Evolutionary conservation across 2,888 invertebrate genomes (phyloP).

Genomic region (Bombyx huttoni): DNA sequence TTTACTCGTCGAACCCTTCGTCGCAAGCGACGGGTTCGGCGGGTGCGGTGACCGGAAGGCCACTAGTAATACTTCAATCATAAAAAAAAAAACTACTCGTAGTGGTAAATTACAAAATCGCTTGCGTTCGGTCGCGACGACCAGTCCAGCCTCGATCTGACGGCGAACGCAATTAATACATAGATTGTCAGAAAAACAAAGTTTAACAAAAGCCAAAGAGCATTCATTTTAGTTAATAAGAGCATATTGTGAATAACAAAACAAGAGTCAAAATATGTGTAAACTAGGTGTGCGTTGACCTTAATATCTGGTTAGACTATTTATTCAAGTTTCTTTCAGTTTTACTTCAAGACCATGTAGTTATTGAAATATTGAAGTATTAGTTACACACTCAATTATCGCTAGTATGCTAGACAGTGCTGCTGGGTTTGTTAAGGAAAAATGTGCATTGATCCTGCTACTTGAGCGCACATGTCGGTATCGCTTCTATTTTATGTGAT

Average conservation of each 20-base stretch:
- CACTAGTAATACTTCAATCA: no score
- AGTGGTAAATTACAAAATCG: no score
- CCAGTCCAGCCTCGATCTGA: no score
- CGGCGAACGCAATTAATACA: background rate
- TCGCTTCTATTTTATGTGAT: no score
- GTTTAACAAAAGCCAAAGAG: background rate
- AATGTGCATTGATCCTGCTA: background rate
- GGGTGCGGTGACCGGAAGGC: no score
- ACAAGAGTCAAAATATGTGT: background rate
- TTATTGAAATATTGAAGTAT: conserved; percentile 2
- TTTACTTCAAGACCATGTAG: conserved; percentile 1
- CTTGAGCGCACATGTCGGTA: no score
- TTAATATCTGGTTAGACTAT: background rate
- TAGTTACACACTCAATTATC: conserved; percentile 2
- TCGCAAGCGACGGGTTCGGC: no score
- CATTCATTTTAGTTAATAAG: background rate
- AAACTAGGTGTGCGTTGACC: conserved; percentile 1
- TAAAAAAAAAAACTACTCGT: no score
- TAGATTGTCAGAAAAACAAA: background rate
- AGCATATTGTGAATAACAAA: background rate
- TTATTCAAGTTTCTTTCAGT: background rate
- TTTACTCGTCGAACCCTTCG: no score
- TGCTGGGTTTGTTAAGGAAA: background rate
- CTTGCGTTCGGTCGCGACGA: no score
- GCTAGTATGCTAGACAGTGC: conserved; percentile 1